These are phyloP conservation scores for Peribatodes rhomboidaria DNA, from an alignment of 2,888 invertebrate genomes.

Conservation along the genomic window DNA sequence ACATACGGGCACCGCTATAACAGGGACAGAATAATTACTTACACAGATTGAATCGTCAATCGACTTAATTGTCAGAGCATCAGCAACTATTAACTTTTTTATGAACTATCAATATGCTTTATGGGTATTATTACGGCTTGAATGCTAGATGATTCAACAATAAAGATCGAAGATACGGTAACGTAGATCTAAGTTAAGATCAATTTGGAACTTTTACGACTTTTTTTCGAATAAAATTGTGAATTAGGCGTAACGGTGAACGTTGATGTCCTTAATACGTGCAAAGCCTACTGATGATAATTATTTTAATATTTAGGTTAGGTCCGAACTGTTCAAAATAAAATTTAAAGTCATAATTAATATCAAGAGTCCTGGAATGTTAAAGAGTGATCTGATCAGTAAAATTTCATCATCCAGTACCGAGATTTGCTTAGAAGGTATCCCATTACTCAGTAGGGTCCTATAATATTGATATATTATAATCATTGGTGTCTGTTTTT, in stretches of 20 bases:
- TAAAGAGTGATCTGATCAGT: no score
- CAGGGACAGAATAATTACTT: constrained; percentile 72
- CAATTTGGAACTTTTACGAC: constrained; percentile 15
- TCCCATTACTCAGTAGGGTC: no score
- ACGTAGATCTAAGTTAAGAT: constrained; percentile 13
- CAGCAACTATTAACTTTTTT: constrained; percentile 58
- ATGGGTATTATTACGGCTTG: constrained; percentile 42
- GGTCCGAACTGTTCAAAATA: neutral
- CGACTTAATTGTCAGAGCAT: constrained; percentile 65
- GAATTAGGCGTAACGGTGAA: constrained; percentile 11
- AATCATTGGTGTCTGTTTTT: no score
- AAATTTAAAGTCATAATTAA: neutral
- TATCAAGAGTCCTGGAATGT: no score
- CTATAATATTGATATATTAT: no score
- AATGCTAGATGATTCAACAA: constrained; percentile 42
- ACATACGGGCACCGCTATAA: constrained; percentile 65
- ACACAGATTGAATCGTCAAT: constrained; percentile 73
- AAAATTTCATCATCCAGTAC: no score
- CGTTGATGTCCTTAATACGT: constrained; percentile 17
- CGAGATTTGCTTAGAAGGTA: no score
- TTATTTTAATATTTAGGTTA: neutral
- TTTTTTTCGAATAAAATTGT: constrained; percentile 16
- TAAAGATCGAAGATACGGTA: constrained; percentile 33
- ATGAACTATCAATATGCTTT: constrained; percentile 50
- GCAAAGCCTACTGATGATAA: neutral